Conservation (phyloP, 2,888 invertebrate species). For the Lasioglossum oenotherae region DNA sequence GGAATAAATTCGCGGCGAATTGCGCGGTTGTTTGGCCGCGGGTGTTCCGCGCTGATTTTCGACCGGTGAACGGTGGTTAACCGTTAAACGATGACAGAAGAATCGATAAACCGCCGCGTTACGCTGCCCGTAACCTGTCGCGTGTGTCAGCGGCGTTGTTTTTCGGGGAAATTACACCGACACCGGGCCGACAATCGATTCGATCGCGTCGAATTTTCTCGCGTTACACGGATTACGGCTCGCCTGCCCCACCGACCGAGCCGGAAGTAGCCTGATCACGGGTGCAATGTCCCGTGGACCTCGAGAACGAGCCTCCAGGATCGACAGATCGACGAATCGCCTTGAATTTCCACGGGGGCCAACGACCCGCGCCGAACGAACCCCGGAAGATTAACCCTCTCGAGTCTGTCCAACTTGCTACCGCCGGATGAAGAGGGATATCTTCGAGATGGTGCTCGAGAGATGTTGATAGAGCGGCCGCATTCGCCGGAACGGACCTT, state of each 20-base stretch:
- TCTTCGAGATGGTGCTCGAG: conserved; percentile 48
- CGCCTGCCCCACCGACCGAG: background rate
- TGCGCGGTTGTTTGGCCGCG: conserved; percentile 15
- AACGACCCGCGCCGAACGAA: conserved; percentile 3
- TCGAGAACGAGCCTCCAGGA: background rate
- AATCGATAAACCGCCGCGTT: conserved; percentile 36
- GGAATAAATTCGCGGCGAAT: conserved; percentile 31
- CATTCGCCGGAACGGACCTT: conserved; percentile 38
- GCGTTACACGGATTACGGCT: background rate
- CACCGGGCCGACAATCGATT: background rate
- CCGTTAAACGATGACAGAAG: conserved; percentile 44
- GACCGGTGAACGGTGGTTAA: conserved; percentile 42
- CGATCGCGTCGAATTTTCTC: background rate
- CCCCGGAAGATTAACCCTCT: conserved; percentile 54
- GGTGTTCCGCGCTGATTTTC: conserved; percentile 23
- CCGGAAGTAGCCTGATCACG: background rate
- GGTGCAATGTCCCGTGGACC: background rate
- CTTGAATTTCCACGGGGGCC: background rate
- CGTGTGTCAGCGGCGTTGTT: conserved; percentile 15
- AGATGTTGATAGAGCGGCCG: conserved; percentile 57
- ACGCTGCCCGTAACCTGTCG: background rate
- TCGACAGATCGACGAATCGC: background rate
- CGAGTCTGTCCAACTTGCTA: conserved; percentile 26
- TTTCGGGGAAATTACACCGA: conserved; percentile 25
- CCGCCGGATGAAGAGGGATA: conserved; percentile 39